phyloP scores from a whole-genome alignment of 2,113 vertebrate species.

The Pandion haliaetus region DNA sequence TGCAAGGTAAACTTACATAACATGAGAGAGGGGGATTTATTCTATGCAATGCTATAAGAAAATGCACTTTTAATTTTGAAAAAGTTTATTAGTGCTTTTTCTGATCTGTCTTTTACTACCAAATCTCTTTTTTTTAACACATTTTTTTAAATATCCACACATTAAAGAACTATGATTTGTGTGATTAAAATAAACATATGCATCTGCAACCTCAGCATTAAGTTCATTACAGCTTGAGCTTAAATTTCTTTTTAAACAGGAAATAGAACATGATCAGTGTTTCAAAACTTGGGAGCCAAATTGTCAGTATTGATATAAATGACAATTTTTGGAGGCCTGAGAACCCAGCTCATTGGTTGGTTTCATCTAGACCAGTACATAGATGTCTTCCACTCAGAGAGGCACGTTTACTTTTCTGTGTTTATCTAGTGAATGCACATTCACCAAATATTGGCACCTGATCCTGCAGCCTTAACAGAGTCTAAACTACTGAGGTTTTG shows the following conservation, averaged over 20 bases:
- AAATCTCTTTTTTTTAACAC: neutral
- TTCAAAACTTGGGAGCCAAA: neutral
- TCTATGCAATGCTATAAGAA: neutral
- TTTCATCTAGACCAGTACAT: neutral
- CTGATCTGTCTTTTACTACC: neutral
- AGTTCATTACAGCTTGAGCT: neutral
- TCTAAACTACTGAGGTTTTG: neutral
- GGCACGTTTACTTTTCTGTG: neutral
- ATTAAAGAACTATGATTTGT: neutral
- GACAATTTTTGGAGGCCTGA: neutral
- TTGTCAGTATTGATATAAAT: neutral
- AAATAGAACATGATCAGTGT: neutral
- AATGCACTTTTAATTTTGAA: neutral
- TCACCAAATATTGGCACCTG: neutral
- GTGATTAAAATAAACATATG: neutral
- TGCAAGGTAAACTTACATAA: neutral
- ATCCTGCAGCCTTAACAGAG: neutral
- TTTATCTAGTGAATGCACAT: neutral
- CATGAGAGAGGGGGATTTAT: neutral
- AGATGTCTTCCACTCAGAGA: neutral
- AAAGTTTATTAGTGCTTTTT: neutral
- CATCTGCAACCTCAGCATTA: neutral
- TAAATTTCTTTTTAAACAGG: neutral
- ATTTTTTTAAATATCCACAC: neutral
- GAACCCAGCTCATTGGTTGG: neutral